Base-by-base conservation (phyloP, 2,888 invertebrate genomes). In the Philereme vetulata region DNA sequence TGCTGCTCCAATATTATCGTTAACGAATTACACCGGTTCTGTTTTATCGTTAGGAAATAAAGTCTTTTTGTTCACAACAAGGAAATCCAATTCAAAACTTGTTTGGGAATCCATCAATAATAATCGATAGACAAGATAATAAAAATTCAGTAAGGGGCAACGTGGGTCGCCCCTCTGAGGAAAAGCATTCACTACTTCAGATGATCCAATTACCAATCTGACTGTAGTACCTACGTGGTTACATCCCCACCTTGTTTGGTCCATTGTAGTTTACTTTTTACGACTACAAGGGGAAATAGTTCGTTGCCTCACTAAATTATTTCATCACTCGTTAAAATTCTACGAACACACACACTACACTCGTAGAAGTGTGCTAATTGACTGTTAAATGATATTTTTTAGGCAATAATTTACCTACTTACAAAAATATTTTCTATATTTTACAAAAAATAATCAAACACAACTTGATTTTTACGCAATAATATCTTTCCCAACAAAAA, bases 31-130 rank as follows among this genome's bases (percentile, higher is more conserved):
- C 56, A 21, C 45, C 54, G 46, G 55, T 55, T 58, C 53, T 65
- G 33, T 32, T 36, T 50, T 46, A 36, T 48, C 59, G 56, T 46
- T 50, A 33, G 40, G 51, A 43, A 58, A 61, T 61, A 59, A 60
- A 56, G 57, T 59, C 53, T 59, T 61, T 65, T 54, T 62, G 56
- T 62, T 47, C 47, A 54, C 64, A 42, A 60, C 55, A 51, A 64
- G 67, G 55, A 75, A 74, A 76, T 70, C 72, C 73, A 70, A 75
- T 74, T 72, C 71, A 66, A 71, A 76, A 75, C 71, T 77, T 70
- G 67, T 73, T 74, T 69, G 66, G 49, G 63, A 70, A 71, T 71
- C 73, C 68, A 74, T 77, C 72, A 75, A 75, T 75, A 72, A 73
- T 74, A 74, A 77, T 72, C 67, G 72, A 72, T 73, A 70, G 71